Conservation (phyloP, 2,888 invertebrate species). For the Empis livida region DNA sequence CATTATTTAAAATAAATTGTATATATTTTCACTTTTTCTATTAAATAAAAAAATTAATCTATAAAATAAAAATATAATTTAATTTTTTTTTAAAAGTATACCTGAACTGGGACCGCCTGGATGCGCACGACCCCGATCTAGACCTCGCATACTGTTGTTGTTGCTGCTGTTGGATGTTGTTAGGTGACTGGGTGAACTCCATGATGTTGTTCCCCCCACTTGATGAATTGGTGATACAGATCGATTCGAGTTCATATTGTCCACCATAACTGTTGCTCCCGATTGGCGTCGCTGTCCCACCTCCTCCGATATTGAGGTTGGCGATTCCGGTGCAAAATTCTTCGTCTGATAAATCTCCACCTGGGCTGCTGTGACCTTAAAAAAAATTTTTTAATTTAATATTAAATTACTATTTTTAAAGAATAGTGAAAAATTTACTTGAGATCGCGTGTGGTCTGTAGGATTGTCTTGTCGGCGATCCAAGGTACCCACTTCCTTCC, state of each 20-base stretch:
- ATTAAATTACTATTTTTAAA: background rate
- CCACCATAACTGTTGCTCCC: slow-evolving; percentile 20
- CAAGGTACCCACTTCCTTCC: slow-evolving; percentile 51
- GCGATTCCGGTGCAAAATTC: slow-evolving; percentile 36
- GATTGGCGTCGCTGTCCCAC: slow-evolving; percentile 33
- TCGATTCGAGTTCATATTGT: slow-evolving; percentile 37
- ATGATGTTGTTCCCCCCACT: slow-evolving; percentile 18
- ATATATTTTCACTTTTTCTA: no score
- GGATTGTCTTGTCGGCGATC: slow-evolving; percentile 38
- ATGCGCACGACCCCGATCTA: slow-evolving; percentile 37
- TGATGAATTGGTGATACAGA: slow-evolving; percentile 36
- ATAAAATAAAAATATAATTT: no score
- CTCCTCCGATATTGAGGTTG: slow-evolving; percentile 23
- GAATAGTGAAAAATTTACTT: slow-evolving; percentile 32
- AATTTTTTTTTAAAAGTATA: slow-evolving; percentile 15
- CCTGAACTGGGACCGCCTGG: slow-evolving; percentile 37
- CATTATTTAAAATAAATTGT: no score
- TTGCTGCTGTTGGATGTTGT: slow-evolving; percentile 11
- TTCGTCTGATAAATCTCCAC: slow-evolving; percentile 40
- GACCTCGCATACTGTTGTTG: slow-evolving; percentile 32
- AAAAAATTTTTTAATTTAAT: background rate
- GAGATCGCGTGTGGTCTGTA: slow-evolving; percentile 42
- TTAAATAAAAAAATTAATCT: no score
- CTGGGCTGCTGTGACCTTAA: slow-evolving; percentile 38
- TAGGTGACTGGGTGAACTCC: slow-evolving; percentile 33